Evolutionary conservation across 64 coral and sea anemone genomes (phyloP).

Genomic region (Pachyseris speciosa): DNA sequence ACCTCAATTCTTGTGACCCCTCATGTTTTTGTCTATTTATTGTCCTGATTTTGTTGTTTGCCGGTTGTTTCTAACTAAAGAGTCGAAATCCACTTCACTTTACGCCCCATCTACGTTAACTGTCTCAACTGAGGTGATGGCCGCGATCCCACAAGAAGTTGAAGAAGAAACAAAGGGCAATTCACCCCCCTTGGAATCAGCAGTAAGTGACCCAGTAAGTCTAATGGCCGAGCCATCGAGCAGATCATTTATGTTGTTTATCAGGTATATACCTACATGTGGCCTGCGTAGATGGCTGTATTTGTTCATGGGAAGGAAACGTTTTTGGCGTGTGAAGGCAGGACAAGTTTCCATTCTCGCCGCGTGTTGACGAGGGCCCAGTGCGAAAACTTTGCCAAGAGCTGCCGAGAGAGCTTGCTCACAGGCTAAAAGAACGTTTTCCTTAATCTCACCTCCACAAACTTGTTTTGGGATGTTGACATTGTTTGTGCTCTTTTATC

Average conservation of each 20-base stretch:
- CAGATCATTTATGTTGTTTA: background rate
- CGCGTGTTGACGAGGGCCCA: background rate
- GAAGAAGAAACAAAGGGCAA: background rate
- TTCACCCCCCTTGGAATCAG: background rate
- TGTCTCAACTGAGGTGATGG: background rate
- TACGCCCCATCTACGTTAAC: background rate
- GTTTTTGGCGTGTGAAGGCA: background rate
- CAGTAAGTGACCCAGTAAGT: background rate
- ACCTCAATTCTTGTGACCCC: background rate
- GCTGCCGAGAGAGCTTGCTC: too few relatives aligned
- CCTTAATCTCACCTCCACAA: too few relatives aligned
- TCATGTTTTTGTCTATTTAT: background rate
- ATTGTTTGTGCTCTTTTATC: background rate
- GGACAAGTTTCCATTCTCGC: background rate
- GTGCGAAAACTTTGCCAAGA: too few relatives aligned
- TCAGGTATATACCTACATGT: background rate
- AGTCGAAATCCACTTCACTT: background rate
- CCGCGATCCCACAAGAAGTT: background rate
- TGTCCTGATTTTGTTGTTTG: background rate
- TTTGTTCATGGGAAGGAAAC: background rate
- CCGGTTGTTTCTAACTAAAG: background rate
- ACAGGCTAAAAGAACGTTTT: too few relatives aligned
- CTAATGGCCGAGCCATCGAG: background rate
- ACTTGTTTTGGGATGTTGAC: background rate
- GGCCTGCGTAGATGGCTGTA: too few relatives aligned